Base-by-base conservation (phyloP, 23 tunicate genomes). In the Trididemnum clinides region DNA sequence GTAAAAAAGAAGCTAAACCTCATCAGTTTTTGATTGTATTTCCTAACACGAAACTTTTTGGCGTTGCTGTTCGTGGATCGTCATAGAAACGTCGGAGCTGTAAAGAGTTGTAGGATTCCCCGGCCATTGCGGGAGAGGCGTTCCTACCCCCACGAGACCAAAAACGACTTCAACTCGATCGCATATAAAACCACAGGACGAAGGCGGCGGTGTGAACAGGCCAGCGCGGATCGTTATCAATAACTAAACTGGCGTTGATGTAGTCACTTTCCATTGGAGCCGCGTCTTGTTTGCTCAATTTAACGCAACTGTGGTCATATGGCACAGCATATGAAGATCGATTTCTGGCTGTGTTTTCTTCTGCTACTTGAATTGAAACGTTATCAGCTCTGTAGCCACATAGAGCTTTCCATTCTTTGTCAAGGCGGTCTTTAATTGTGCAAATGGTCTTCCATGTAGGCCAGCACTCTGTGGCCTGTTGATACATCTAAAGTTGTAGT, bases 371-470 rank as follows among this genome's bases (percentile, higher is more conserved):
- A 22, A 73, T 80, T 49, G 81, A 32, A 4, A 81, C 87, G 34
- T 76, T 77, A 23, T 94, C 98, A 33, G 90, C 94, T 50, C 74
- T 70, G 84, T 88, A 88, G 1, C 22, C 39, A 36, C 94, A 85
- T 39, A 94, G 26, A 7, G 57, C 90, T 33, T 85, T 72, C 98
- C 98, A 94, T 82, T 94, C 98, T 36, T 51, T 33, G 65, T 81
- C 81, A 0, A 94, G 75, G 0, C 94, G 64, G 33, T 85, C 92
- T 72, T 84, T 84, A n/a, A 39, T 88, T 92, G 34, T 51, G 59
- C 34, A 87, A 33, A 50, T 92, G 97, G 35, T 88, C 92, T 81
- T 92, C 97, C 97, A 92, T 92, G 72, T 92, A 92, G 50, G 82
- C 34, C 87, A 94, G 64, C 2, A 94, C 82, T 15, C 88, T 82